Evolutionary conservation across 1,140 invertebrate genomes (phyloP).

Genomic region (Aradophagus sp.): DNA sequence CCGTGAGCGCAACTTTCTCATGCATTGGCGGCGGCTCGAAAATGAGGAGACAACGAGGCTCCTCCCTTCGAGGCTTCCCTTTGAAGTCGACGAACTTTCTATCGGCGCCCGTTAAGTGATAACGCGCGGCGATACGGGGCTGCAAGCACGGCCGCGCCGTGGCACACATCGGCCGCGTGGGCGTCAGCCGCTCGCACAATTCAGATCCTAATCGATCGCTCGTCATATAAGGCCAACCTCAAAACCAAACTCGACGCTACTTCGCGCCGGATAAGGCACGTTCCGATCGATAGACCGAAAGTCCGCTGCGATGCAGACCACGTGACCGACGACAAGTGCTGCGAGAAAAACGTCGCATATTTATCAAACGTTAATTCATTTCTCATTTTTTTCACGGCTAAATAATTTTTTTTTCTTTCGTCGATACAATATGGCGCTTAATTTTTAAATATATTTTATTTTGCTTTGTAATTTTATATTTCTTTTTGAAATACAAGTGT

Average conservation of each 20-base stretch:
- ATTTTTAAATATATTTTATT: too few species aligned
- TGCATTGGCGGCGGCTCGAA: slow-evolving; percentile 17
- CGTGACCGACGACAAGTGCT: too few species aligned
- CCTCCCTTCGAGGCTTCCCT: slow-evolving; percentile 36
- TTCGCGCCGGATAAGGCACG: slow-evolving; percentile 21
- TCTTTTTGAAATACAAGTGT: too few species aligned
- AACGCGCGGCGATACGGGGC: slow-evolving; percentile 30
- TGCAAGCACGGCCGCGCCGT: slow-evolving; percentile 10
- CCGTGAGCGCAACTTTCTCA: slow-evolving; percentile 31
- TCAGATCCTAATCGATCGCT: slow-evolving; percentile 45
- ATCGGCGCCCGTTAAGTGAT: slow-evolving; percentile 42
- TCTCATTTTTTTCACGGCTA: too few species aligned
- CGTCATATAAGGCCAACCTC: slow-evolving; percentile 46
- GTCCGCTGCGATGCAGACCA: too few species aligned
- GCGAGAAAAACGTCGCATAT: too few species aligned
- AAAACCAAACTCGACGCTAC: slow-evolving; percentile 23
- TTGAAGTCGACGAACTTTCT: slow-evolving; percentile 47
- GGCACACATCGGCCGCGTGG: slow-evolving; percentile 36
- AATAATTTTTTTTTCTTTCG: too few species aligned
- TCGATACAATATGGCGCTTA: too few species aligned
- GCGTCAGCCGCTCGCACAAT: slow-evolving; percentile 17
- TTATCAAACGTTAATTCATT: slow-evolving; percentile 16
- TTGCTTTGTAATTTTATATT: too few species aligned
- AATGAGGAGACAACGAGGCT: slow-evolving; percentile 40
- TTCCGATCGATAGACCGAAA: too few species aligned